Evolutionary conservation across 2,113 vertebrate species (phyloP), one percentile per base, ranked within the genome.

Genomic region (Spermophilus dauricus): DNA sequence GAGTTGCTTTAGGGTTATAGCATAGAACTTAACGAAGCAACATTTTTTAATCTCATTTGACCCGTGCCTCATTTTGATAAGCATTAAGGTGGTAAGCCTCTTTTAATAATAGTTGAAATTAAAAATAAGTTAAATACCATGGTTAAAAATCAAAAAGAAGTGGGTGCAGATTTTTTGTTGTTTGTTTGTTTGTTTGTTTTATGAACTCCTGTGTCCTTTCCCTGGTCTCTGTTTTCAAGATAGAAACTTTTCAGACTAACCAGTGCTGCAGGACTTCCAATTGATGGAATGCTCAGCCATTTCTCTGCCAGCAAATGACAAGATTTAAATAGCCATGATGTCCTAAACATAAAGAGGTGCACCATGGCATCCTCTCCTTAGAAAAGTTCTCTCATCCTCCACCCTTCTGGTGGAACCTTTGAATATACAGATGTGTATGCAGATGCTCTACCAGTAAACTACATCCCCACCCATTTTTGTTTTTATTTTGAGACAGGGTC

Each of bases 101-200:
- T 65, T 96, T 70, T 85, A 63, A 39, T 89, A 86, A 81, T 34
- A 89, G 53, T 87, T 90, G 2, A 92, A 92, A 77, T 86, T 84
- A 67, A 95, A 69, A 92, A n/a, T 94, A 86, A 95, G 37, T 72
- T 76, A 77, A 84, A 45, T 91, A 48, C 48, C 37, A 56, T 20
- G 42, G 45, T 51, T 87, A 53, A 82, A 90, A 78, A 76, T 69
- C 63, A 88, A 5, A 89, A 93, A 81, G 5, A n/a, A 94, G 0
- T 63, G 58, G 13, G 9, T 63, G 70, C 8, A 61, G 37, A 72
- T 67, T 65, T 51, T 14, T 45, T 45, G 45, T 45, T 45, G 45
- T 45, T 45, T 45, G 45, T 45, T 45, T 45, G 45, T 45, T 45
- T 45, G 45, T 89, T 73, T 75, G n/a, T 58, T 87, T 73, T 75